A percentile compares a stretch with the other conserved stretches of the same genome.
phyloP scores from a whole-genome alignment of 2,113 vertebrate genomes.

The Aphyosemion australe region DNA sequence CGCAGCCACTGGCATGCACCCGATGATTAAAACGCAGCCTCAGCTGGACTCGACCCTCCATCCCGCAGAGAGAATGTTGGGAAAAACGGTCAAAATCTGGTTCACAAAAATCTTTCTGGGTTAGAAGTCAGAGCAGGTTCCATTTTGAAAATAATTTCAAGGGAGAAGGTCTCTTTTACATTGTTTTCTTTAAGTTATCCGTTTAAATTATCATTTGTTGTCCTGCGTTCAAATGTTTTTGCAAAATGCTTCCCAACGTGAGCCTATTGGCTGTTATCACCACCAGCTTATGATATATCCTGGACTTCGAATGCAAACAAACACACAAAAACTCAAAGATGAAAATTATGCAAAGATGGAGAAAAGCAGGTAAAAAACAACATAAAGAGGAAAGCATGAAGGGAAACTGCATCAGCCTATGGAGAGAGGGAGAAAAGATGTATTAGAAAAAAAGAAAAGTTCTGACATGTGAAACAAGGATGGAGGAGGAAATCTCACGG shows the following conservation, averaged over 20 bases:
- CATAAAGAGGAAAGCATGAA: neutral
- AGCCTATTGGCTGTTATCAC: slow-evolving; percentile 36
- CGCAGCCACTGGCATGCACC: slow-evolving; percentile 28
- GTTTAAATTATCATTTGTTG: no score
- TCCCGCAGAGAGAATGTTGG: neutral
- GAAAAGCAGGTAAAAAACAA: slow-evolving; percentile 4
- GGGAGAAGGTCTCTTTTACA: neutral
- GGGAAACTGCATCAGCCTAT: slow-evolving; percentile 8
- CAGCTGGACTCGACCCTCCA: slow-evolving; percentile 1
- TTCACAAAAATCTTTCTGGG: neutral
- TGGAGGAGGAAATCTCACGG: neutral
- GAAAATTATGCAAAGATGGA: slow-evolving; percentile 24
- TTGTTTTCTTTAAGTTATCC: neutral
- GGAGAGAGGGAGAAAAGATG: slow-evolving; percentile 10
- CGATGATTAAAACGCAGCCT: slow-evolving; percentile 2
- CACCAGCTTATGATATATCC: slow-evolving; percentile 38
- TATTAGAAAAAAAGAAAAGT: neutral
- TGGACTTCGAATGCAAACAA: neutral
- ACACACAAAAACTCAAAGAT: slow-evolving; percentile 16
- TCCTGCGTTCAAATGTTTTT: no score
- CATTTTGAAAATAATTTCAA: no score
- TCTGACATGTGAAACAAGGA: slow-evolving; percentile 21
- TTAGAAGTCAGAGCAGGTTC: neutral
- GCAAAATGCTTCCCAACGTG: neutral
- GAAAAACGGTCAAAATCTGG: neutral